Conservation (phyloP, 37 sponge, comb jelly and placozoan genomes). For the Chondrosia reniformis region DNA sequence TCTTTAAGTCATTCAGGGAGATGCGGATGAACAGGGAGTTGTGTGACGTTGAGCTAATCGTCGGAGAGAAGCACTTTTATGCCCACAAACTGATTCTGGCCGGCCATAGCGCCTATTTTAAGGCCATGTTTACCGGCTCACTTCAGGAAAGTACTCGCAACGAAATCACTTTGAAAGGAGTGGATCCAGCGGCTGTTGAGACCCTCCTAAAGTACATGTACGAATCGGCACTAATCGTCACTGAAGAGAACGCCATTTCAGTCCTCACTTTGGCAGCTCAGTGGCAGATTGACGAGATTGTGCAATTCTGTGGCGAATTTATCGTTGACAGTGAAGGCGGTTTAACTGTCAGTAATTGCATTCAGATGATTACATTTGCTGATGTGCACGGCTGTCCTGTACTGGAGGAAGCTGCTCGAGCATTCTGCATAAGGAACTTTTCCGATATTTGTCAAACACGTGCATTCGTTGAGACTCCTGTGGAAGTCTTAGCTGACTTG, state of each 20-base stretch:
- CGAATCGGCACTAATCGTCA: constrained; percentile 43
- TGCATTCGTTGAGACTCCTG: constrained; percentile 52
- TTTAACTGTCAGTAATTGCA: too few relatives aligned
- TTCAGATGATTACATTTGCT: constrained; percentile 71
- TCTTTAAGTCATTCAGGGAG: constrained; percentile 36
- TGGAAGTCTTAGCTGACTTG: constrained; percentile 22
- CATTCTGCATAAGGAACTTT: constrained; percentile 69
- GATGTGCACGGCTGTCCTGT: constrained; percentile 59
- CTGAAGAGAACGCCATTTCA: constrained; percentile 57
- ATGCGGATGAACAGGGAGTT: constrained; percentile 35
- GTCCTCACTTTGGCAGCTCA: constrained; percentile 57
- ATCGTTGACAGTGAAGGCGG: constrained; percentile 53
- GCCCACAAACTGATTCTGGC: constrained; percentile 86
- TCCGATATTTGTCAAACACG: constrained; percentile 41
- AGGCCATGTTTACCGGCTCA: constrained; percentile 84
- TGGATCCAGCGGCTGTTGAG: constrained; percentile 42
- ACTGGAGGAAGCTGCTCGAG: constrained; percentile 34
- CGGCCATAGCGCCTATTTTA: constrained; percentile 79
- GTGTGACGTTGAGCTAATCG: constrained; percentile 74
- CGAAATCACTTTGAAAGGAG: constrained; percentile 36
- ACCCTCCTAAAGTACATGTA: constrained; percentile 68
- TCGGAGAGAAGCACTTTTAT: constrained; percentile 29
- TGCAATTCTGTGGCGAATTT: constrained; percentile 71
- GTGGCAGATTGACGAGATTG: constrained; percentile 62
- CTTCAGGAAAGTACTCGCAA: constrained; percentile 53